Evolutionary conservation across 2,797 vertebrate species (phyloP), one percentile per base, ranked within the genome.

Genomic region (Hylomyscus alleni): DNA sequence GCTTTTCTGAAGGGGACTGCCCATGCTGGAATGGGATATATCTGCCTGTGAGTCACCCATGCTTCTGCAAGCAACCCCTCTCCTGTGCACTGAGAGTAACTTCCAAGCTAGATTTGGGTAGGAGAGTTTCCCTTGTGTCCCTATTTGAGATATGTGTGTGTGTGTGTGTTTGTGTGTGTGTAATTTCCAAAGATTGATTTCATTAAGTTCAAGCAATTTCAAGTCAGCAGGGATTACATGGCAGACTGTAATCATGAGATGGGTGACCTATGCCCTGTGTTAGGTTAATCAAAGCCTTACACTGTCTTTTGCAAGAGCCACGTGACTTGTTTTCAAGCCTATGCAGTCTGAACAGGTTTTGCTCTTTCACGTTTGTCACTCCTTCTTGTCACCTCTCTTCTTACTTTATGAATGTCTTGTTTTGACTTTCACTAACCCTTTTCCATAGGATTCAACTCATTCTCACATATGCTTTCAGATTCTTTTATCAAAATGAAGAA

Each of bases 401-500:
- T 72, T 81, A 31, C n/a, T 84, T 92, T 56, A 37, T 72, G 31
- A 40, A 69, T 90, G 26, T 52, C 34, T 78, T 10, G 14, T 75
- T 93, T 85, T 56, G 2, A 72, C 65, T 95, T 81, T 50, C n/a
- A 34, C 26, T 40, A 62, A 76, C 9, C 9, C 52, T 80, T 85
- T 95, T 22, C 26, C 44, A 54, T 90, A 76, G 67, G 52, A 69
- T 60, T 80, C 54, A 93, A n/a, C 73, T 85, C 14, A 91, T 90
- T 44, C 13, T 58, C 37, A 72, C 20, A 78, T 22, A 37, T 47
- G 6, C 34, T 90, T 82, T 80, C 11, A 91, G 29, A 69, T 34
- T 37, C 8, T 67, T 81, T 92, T 50, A 17, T 54, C 78, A 95
- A 89, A 87, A 88, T 47, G 65, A 91, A 60, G 65, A 40, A 95